Conservation (phyloP, 2,797 vertebrate genomes). For the Poeciliopsis turneri region DNA sequence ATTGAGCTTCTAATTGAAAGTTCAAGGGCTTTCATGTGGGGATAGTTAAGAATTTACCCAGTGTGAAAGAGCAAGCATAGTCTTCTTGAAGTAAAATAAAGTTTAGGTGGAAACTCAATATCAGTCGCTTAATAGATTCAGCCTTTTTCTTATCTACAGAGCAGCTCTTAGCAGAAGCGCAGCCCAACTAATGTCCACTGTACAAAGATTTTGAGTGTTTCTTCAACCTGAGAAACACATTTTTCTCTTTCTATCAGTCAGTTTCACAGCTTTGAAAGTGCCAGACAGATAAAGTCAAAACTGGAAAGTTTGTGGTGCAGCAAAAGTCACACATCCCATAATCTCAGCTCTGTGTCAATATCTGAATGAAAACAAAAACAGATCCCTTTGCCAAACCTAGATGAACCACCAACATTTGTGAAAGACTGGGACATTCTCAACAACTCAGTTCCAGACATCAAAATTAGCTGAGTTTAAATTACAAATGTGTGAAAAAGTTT, state of each 20-base stretch:
- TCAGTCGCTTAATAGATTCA: neutral
- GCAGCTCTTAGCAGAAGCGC: neutral
- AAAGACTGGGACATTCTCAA: neutral
- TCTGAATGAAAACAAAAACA: neutral
- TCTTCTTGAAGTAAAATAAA: neutral
- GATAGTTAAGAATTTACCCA: neutral
- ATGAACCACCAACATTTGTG: neutral
- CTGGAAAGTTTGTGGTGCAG: neutral
- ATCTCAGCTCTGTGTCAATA: neutral
- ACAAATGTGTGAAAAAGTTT: neutral
- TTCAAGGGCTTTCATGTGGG: neutral
- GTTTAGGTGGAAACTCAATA: neutral
- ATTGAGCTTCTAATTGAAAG: neutral
- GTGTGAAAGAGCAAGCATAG: neutral
- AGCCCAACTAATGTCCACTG: neutral
- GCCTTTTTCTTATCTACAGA: neutral
- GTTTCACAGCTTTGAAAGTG: slow-evolving; percentile 11
- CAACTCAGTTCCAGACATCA: neutral
- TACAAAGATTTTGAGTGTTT: slow-evolving; percentile 4
- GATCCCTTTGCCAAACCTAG: neutral
- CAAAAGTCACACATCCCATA: neutral
- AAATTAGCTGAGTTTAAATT: neutral
- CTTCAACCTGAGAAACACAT: slow-evolving; percentile 4
- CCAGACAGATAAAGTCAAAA: neutral
- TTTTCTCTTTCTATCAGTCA: slow-evolving; percentile 3